These are phyloP conservation scores for Triops cancriformis DNA, from an alignment of 1,140 invertebrate species.

Conservation along the genomic window DNA sequence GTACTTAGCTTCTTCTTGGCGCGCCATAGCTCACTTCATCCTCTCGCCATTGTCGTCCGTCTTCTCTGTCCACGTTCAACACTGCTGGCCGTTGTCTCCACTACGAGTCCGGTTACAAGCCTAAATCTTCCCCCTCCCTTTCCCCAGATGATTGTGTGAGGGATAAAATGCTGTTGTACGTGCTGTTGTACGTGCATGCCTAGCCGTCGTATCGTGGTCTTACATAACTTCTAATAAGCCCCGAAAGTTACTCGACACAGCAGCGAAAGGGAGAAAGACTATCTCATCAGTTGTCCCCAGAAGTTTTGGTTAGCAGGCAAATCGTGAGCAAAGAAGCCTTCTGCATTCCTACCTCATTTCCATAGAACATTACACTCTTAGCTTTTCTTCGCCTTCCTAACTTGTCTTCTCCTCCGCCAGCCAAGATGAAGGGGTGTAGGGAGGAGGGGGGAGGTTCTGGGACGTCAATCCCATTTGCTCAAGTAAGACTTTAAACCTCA, in stretches of 20 bases:
- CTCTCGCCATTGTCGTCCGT: not conserved
- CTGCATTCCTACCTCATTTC: constrained; percentile 7
- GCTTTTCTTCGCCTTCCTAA: not conserved
- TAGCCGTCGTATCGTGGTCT: not conserved
- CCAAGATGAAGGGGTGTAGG: too few relatives aligned
- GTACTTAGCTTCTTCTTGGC: too few relatives aligned
- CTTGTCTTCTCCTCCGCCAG: not conserved
- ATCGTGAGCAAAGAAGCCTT: not conserved
- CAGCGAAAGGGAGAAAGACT: not conserved
- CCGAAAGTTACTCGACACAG: not conserved
- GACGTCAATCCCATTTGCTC: not conserved
- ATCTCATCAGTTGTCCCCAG: not conserved
- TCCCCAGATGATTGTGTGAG: too few relatives aligned
- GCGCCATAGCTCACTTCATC: not conserved
- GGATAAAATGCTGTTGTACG: too few relatives aligned
- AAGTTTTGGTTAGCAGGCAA: not conserved
- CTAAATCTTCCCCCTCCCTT: too few relatives aligned
- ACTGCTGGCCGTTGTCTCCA: not conserved
- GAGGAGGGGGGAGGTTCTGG: not conserved
- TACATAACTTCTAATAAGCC: constrained; percentile 2
- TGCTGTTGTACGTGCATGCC: too few relatives aligned
- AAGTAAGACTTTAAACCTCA: not conserved
- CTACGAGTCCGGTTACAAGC: too few relatives aligned
- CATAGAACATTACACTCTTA: not conserved
- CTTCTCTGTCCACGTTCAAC: not conserved